A percentile compares a stretch with the other conserved stretches of the same genome.
Evolutionary conservation across 2,113 vertebrate species (phyloP).

Genomic region (Thalassoma bifasciatum): DNA sequence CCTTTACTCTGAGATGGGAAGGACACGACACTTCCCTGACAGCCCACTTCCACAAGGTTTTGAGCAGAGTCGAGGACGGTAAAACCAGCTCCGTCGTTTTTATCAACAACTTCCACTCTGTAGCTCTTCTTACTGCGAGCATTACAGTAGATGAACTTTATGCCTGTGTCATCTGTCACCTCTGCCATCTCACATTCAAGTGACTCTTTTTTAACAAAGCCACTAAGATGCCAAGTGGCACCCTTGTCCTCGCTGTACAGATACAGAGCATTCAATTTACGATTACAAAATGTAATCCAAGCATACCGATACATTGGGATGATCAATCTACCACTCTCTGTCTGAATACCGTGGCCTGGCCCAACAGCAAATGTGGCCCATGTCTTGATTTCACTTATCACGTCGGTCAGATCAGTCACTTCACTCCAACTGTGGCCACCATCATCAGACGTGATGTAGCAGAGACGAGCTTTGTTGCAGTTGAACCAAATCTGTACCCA

Average conservation of each 20-base stretch:
- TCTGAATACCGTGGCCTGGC: constrained; percentile 39
- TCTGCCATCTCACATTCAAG: constrained; percentile 30
- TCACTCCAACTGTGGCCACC: constrained; percentile 12
- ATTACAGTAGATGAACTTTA: constrained; percentile 5
- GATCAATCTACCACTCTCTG: constrained; percentile 6
- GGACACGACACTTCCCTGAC: constrained; percentile 23
- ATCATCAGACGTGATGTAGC: background rate
- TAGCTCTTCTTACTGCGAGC: background rate
- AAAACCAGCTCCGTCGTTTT: background rate
- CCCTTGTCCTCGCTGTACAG: constrained; percentile 6
- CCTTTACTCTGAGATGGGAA: constrained; percentile 4
- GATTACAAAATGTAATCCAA: background rate
- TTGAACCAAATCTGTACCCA: accelerated
- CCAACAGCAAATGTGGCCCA: constrained; percentile 23
- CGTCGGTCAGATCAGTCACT: background rate
- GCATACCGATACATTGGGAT: background rate
- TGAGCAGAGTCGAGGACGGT: too few relatives aligned
- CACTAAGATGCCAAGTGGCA: background rate
- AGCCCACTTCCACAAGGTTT: background rate
- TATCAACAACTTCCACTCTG: background rate
- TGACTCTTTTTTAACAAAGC: background rate
- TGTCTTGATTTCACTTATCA: background rate
- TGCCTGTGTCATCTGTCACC: background rate
- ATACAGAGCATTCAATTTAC: background rate
- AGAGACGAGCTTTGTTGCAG: constrained; percentile 13